These are phyloP conservation scores for Mionectes olivaceus DNA, from an alignment of 2,797 vertebrate genomes.

Conservation along the genomic window DNA sequence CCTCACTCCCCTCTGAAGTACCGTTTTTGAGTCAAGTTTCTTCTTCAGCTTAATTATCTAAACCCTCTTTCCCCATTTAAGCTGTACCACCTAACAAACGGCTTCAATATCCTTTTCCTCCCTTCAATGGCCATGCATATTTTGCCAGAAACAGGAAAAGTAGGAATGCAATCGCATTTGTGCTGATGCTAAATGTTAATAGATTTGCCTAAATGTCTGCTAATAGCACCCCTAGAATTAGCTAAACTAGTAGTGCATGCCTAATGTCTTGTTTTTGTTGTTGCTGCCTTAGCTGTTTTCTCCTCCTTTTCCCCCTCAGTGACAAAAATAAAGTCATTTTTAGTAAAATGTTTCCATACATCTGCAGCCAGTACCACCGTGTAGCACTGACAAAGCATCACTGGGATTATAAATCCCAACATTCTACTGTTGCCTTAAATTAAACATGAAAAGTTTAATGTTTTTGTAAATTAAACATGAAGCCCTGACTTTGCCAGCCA, in stretches of 20 bases:
- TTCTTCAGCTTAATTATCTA: background rate
- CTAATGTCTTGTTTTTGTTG: conserved; percentile 76
- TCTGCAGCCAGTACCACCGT: conserved; percentile 25
- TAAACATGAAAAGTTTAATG: conserved; percentile 81
- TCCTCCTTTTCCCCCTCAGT: background rate
- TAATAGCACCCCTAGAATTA: conserved; percentile 80
- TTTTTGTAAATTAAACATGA: conserved; percentile 81
- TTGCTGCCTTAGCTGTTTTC: conserved; percentile 69
- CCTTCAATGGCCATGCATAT: conserved; percentile 52
- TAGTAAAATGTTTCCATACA: background rate
- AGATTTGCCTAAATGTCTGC: conserved; percentile 77
- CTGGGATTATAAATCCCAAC: conserved; percentile 74
- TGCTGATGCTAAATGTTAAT: conserved; percentile 79
- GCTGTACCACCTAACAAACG: conserved; percentile 22
- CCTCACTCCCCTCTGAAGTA: background rate
- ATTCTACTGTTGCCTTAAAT: conserved; percentile 77
- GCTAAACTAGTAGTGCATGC: conserved; percentile 76
- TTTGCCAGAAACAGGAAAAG: conserved; percentile 71
- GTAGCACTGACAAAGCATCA: conserved; percentile 61
- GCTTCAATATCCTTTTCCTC: background rate
- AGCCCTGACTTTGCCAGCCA: conserved; percentile 70
- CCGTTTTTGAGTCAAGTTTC: background rate
- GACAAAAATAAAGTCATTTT: conserved; percentile 25
- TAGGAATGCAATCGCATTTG: conserved; percentile 62
- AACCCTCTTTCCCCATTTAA: background rate